Percentiles rank a stretch among this genome's conserved stretches.
phyloP scores from a whole-genome alignment of 2,888 invertebrate genomes.

The Belgica antarctica region DNA sequence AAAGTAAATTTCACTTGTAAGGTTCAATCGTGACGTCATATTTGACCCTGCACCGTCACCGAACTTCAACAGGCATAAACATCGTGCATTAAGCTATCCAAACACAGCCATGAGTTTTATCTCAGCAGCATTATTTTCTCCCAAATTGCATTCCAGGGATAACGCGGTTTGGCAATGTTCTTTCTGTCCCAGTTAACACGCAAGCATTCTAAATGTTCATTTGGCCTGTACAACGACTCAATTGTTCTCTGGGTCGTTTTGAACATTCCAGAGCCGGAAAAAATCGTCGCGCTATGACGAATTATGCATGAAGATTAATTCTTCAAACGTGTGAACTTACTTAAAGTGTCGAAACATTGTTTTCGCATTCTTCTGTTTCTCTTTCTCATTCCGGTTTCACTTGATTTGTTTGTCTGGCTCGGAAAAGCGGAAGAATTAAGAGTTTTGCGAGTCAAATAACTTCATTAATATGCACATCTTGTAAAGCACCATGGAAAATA shows the following conservation, averaged over 20 bases:
- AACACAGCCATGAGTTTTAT: too few relatives aligned
- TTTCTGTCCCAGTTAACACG: too few relatives aligned
- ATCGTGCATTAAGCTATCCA: too few relatives aligned
- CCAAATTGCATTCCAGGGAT: not conserved
- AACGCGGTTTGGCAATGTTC: not conserved
- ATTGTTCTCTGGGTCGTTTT: not conserved
- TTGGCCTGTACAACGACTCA: not conserved
- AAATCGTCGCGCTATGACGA: not conserved
- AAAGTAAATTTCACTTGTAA: too few relatives aligned
- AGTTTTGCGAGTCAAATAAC: constrained; percentile 31
- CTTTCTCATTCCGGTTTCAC: not conserved
- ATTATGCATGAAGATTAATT: constrained; percentile 35
- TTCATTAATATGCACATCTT: constrained; percentile 44
- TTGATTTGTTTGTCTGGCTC: constrained; percentile 41
- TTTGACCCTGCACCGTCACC: too few relatives aligned
- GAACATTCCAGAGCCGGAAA: not conserved
- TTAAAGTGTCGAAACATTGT: constrained; percentile 19
- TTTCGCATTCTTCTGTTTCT: too few relatives aligned
- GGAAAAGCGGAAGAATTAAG: constrained; percentile 19
- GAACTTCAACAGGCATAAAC: too few relatives aligned
- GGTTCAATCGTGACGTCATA: too few relatives aligned
- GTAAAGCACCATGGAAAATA: constrained; percentile 40
- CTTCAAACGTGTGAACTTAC: constrained; percentile 34
- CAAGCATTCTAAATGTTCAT: not conserved
- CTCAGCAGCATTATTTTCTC: not conserved